Conservation (phyloP, 2,113 vertebrate species). For the Ptychochromis oligacanthus region DNA sequence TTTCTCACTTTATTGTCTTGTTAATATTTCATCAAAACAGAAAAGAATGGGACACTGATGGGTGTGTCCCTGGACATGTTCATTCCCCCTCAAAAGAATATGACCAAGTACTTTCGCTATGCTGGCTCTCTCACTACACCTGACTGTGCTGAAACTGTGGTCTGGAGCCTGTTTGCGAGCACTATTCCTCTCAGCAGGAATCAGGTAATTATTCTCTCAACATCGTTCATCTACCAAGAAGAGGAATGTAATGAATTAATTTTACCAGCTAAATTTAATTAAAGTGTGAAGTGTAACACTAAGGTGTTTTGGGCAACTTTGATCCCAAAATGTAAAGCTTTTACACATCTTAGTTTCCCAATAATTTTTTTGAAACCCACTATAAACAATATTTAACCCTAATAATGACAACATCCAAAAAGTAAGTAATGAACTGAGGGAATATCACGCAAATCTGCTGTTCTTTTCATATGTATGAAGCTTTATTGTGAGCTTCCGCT, state of each 20-base stretch:
- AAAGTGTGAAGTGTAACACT: not conserved
- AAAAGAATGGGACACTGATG: constrained; percentile 21
- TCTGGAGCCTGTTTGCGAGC: constrained; percentile 85
- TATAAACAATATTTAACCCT: not conserved
- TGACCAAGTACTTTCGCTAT: constrained; percentile 80
- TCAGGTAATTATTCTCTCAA: constrained; percentile 75
- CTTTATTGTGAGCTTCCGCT: too few species aligned
- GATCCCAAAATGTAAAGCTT: not conserved
- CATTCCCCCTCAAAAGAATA: constrained; percentile 19
- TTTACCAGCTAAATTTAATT: not conserved
- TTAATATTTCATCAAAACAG: constrained; percentile 48
- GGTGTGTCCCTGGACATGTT: constrained; percentile 76
- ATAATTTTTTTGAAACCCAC: not conserved
- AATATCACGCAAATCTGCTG: too few species aligned
- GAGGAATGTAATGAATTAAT: not conserved
- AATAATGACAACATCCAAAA: not conserved
- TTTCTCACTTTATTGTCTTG: not conserved
- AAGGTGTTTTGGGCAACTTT: not conserved
- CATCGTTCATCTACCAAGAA: not conserved
- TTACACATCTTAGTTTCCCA: not conserved
- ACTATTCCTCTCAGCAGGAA: constrained; percentile 68
- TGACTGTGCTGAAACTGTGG: constrained; percentile 75
- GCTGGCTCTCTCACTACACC: constrained; percentile 86
- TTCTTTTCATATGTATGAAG: too few species aligned
- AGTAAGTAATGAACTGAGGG: too few species aligned